Conservation (phyloP, 2,797 vertebrate species). For the Syngnathus acus region DNA sequence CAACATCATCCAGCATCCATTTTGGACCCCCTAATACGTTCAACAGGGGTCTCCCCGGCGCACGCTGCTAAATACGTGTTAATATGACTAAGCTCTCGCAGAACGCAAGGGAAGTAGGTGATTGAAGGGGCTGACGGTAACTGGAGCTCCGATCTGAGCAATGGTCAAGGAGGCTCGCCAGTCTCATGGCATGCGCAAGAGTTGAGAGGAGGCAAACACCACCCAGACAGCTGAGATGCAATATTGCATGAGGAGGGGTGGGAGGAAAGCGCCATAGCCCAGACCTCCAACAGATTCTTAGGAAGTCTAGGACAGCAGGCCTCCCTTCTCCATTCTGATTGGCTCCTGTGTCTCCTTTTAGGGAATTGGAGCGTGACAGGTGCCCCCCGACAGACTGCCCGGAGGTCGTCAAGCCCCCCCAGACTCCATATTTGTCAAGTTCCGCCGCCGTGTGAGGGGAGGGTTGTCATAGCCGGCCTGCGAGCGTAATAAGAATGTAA, state of each 20-base stretch:
- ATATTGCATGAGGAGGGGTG: slow-evolving; percentile 13
- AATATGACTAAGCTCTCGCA: slow-evolving; percentile 48
- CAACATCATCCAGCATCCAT: slow-evolving; percentile 7
- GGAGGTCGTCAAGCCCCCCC: slow-evolving; percentile 26
- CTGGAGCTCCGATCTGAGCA: slow-evolving; percentile 27
- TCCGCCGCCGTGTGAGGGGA: slow-evolving; percentile 4
- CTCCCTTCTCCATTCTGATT: slow-evolving; percentile 57
- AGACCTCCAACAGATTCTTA: slow-evolving; percentile 51
- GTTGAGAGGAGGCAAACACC: slow-evolving; percentile 28
- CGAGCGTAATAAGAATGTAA: slow-evolving; percentile 48
- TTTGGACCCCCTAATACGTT: slow-evolving; percentile 6
- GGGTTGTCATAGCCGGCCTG: slow-evolving; percentile 5
- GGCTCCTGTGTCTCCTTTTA: slow-evolving; percentile 75
- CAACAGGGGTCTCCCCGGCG: not conserved
- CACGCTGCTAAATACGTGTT: slow-evolving; percentile 27
- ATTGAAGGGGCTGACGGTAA: slow-evolving; percentile 26
- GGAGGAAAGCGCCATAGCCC: slow-evolving; percentile 10
- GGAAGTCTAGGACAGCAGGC: slow-evolving; percentile 39
- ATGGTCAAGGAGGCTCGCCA: slow-evolving; percentile 42
- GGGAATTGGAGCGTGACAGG: slow-evolving; percentile 68
- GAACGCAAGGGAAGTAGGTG: slow-evolving; percentile 23
- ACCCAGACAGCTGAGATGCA: slow-evolving; percentile 66
- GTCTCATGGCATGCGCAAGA: slow-evolving; percentile 43
- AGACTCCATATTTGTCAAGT: slow-evolving; percentile 67
- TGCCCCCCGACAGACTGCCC: slow-evolving; percentile 34